Evolutionary conservation across 30 jellyfish, hydroid and myxozoan genomes (phyloP), one percentile per base, ranked within the genome.

Genomic region (Aurelia sp.): DNA sequence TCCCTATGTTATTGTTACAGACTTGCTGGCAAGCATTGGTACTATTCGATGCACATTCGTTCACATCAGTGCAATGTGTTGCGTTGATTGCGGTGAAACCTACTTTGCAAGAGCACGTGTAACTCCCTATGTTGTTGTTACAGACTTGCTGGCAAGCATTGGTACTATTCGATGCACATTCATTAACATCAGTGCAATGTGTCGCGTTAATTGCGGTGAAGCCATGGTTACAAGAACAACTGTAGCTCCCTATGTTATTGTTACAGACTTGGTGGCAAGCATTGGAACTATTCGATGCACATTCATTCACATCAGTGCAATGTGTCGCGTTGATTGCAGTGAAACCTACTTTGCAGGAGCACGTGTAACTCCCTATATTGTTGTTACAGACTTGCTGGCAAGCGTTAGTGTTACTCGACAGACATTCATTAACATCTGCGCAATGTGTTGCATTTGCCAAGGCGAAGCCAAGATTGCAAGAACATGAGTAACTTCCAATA

Each of bases 91-190:
- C 18, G 4, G 3, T 72, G 30, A 15, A 76, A 3, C 87, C 87
- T 1, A 0, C 21, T 5, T 7, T 58, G 20, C 87, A 76, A 13
- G 76, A 58, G 18, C 88, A 76, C 4, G 59, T 38, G 76, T 57
- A 76, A 9, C 77, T 31, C 20, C 88, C 88, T 6, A 44, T 35
- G 22, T 31, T 76, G 47, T 76, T 76, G 67, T 59, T 76, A 24
- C 88, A 76, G 12, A 76, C 63, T 76, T 76, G 88, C 33, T 76
- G 77, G 51, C 88, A 76, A n/a, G 27, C 16, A 38, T 76, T 74
- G 3, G 85, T 74, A 27, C 57, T 50, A 27, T 27, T 27, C 33
- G 33, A 27, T 27, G 33, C 50, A 38, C 81, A 70, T 55, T 76
- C 87, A 41, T 76, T 64, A 35, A 19, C 40, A 35, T 76, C 87